phyloP scores from a whole-genome alignment of 2,113 vertebrate species.

The Mungos mungo region DNA sequence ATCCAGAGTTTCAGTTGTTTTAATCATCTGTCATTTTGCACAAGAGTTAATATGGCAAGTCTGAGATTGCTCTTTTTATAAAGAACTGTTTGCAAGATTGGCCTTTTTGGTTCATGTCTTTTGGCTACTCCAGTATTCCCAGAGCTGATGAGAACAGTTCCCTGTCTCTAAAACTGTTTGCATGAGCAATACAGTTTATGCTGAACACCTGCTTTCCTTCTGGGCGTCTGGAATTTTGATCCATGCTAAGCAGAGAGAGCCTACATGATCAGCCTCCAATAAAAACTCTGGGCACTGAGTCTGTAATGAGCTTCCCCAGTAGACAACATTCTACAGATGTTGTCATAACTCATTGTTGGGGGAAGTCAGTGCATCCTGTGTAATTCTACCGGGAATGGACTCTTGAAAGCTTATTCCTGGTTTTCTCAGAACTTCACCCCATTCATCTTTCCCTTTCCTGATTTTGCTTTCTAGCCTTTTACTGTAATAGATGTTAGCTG shows the following conservation, averaged over 20 bases:
- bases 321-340: not conserved
- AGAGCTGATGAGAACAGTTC: not conserved
- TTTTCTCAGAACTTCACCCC: not conserved
- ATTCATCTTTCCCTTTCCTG: not conserved
- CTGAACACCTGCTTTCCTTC: not conserved
- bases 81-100: not conserved
- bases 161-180: not conserved
- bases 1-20: not conserved
- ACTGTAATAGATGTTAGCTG: not conserved
- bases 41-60: not conserved
- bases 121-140: not conserved
- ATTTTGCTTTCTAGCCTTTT: not conserved
- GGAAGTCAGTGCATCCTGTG: not conserved
- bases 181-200: not conserved
- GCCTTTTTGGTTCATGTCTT: not conserved
- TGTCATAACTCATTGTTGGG: not conserved
- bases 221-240: not conserved
- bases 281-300: not conserved
- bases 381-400: not conserved
- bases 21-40: not conserved
- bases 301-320: not conserved
- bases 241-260: not conserved
- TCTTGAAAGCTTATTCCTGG: not conserved
- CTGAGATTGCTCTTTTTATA: not conserved
- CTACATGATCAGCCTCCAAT: not conserved